Base-by-base conservation (phyloP, 2,888 invertebrate genomes). In the Heliconius cydno region DNA sequence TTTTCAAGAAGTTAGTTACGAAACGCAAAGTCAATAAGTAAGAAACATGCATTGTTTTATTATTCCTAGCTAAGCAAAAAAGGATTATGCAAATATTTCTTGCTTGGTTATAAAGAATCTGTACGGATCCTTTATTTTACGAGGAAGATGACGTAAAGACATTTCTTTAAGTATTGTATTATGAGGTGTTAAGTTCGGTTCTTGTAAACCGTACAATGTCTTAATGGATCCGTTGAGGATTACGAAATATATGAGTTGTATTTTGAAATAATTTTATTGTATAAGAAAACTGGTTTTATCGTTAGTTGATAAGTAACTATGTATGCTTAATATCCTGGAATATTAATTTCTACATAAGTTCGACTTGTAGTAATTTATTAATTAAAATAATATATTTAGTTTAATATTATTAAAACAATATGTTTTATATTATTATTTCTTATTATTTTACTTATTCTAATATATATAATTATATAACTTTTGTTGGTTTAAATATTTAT, bases 31-130 rank as follows among this genome's bases (percentile, higher is more conserved):
- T 41, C 41, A 22, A n/a, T 67, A 25, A 41, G 25, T 70, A 38
- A 68, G 22, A 68, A 12, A 38, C n/a, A n/a, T 68, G n/a, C 41
- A 70, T 41, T 70, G 70, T 70, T 7, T 41, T 41, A 25, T 70
- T 9, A 28, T 70, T 2, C 25, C 25, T 70, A 70, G 3, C 4
- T 46, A 28, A 70, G 41, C 41, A 41, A 25, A 70, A 70, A 41
- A 5, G 3, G n/a, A 38, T 22, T 60, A n/a, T 60, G n/a, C 22
- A n/a, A 60, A 60, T 60, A 60, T n/a, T n/a, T n/a, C 10, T n/a
- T 60, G 60, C 12, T 60, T 12, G n/a, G n/a, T 12, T 60, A n/a
- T n/a, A 3, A 60, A 60, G n/a, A 10, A 60, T 60, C 12, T 60
- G n/a, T 68, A 68, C n/a, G n/a, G 0, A 15, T 19, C 12, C n/a